Percentiles rank a stretch among this genome's conserved stretches.
These are phyloP conservation scores for Drosophila neonasuta DNA, from an alignment of 2,888 invertebrate species.

Conservation along the genomic window DNA sequence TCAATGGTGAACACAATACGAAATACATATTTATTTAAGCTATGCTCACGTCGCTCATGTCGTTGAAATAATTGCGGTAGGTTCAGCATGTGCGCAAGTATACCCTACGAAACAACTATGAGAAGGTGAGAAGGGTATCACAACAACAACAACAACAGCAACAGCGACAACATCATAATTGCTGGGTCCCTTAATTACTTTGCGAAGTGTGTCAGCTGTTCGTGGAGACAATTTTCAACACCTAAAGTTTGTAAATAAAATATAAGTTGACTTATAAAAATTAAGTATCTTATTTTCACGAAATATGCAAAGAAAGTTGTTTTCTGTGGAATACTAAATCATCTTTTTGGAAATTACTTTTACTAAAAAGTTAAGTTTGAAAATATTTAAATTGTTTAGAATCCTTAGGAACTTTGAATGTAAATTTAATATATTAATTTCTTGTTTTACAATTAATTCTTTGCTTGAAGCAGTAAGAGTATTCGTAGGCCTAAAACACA, in stretches of 20 bases:
- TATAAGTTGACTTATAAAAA: neutral
- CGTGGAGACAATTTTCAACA: neutral
- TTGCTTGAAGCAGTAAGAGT: neutral
- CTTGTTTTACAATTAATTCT: neutral
- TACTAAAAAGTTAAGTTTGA: too few species aligned
- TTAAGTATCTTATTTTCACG: neutral
- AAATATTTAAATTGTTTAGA: too few species aligned
- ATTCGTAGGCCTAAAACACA: neutral
- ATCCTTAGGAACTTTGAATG: too few species aligned
- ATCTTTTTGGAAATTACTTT: neutral
- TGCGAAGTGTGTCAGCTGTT: conserved; percentile 4
- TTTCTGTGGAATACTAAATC: neutral
- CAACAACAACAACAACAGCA: neutral
- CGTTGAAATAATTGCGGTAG: conserved; percentile 62
- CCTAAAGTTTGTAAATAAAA: neutral
- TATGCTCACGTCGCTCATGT: conserved; percentile 26
- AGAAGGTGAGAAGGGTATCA: conserved; percentile 12
- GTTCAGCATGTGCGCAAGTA: conserved; percentile 42
- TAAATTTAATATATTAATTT: too few species aligned
- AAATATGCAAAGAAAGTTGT: neutral
- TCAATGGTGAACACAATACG: conserved; percentile 46
- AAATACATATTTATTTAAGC: conserved; percentile 30
- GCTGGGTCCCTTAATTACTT: conserved; percentile 19
- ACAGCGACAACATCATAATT: neutral
- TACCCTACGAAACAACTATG: conserved; percentile 8